Evolutionary conservation across 2,888 invertebrate genomes (phyloP), one percentile per base, ranked within the genome.

Genomic region (Scaptomyza flava): DNA sequence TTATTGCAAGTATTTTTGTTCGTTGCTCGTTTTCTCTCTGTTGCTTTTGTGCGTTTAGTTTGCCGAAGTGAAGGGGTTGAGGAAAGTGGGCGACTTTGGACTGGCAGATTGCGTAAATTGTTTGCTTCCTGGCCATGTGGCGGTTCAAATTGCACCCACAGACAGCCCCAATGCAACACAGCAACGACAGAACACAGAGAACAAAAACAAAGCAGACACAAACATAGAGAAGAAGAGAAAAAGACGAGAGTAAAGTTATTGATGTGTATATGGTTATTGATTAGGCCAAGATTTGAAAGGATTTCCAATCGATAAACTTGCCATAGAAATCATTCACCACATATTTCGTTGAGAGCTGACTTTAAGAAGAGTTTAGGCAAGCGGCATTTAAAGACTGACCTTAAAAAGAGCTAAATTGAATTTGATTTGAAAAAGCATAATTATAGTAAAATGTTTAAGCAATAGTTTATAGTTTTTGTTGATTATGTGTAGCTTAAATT

Each of bases 101-200:
- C 31, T 81, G 79, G 72, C 87, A 79, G 74, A 77, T 86, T 89
- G 78, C 74, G 78, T 82, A 80, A 89, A 87, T 84, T 81, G 87
- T 77, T 87, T 82, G 78, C 72, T 82, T 87, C 87, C 87, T 81
- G 85, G 61, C 78, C 74, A 57, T 52, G 72, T 46, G 58, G 72
- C 61, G 54, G 63, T 47, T 41, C 42, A 45, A 57, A 57, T 58
- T 62, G 54, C 72, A 71, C 57, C 57, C 58, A 61, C 41, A 43
- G 41, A 51, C 54, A 52, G 45, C 52, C 54, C 62, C 78, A 73
- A 41, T 45, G 48, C 60, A 47, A 27, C 30, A 56, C 34, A 59
- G 42, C 46, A 47, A 38, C 20, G 6, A 68, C 31, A 23, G n/a
- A 12, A 64, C 9, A 14, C 20, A 46, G 38, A 50, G 30, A 46